Evolutionary conservation across 2,888 invertebrate species (phyloP), one percentile per base, ranked within the genome.

Genomic region (Acrobasis repandana): DNA sequence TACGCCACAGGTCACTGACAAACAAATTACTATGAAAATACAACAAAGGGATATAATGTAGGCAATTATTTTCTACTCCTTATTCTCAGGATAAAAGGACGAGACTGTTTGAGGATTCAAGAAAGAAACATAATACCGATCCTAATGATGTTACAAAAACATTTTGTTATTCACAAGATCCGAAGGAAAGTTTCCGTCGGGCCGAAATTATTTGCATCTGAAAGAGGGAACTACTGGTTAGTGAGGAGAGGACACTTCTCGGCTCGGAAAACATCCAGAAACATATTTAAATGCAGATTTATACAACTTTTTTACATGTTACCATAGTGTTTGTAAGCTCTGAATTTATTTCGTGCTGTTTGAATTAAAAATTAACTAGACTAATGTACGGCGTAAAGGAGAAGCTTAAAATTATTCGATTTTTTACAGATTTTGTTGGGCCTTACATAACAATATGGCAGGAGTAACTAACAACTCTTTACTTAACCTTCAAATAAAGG

Each of bases 121-220:
- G 60, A 57, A 52, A 59, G 58, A 60, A 63, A 62, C 59, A 61
- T 69, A 69, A 71, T 67, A 61, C 61, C 56, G 58, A 64, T 64
- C 65, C 62, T 77, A 74, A 79, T 75, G 74, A 74, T 62, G 73
- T 72, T 71, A 77, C 71, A 74, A 74, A 75, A 77, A 73, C 73
- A 77, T 79, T 79, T 78, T 75, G 72, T 70, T 79, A 82, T 82
- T 85, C 83, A 82, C 80, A 85, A 85, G 81, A 79, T 70, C 65
- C 65, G 70, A 73, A 75, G 73, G 69, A 76, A 83, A 76, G 65
- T 80, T 78, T 74, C 68, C 71, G 73, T 16, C 70, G 75, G 68
- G 63, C 75, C 74, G 68, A 82, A 83, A 84, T 82, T 82, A 86
- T 87, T 86, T 85, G 83, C 87, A 87, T 86, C 79, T 77, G 73